These are phyloP conservation scores for Aradophagus sp. DNA, from an alignment of 1,140 invertebrate genomes.

Conservation along the genomic window DNA sequence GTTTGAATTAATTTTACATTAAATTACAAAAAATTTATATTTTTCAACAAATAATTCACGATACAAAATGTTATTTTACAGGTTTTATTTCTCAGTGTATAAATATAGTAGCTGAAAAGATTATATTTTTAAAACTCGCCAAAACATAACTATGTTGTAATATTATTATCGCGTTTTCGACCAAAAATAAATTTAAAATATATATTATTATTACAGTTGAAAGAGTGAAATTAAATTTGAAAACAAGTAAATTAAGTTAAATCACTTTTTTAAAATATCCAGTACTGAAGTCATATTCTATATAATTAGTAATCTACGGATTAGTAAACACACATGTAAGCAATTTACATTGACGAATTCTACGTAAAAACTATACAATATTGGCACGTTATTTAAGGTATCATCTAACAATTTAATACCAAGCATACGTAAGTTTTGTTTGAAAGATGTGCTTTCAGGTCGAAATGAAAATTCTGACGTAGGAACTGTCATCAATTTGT, in stretches of 20 bases:
- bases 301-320: constrained; percentile 13
- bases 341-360: constrained; percentile 38
- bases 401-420: constrained; percentile 25
- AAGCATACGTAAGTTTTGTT: constrained; percentile 36
- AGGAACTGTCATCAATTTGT: constrained; percentile 49
- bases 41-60: too few relatives aligned
- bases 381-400: constrained; percentile 40
- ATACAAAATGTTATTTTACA: too few relatives aligned
- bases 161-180: too few relatives aligned
- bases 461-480: constrained; percentile 32
- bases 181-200: too few relatives aligned
- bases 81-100: too few relatives aligned
- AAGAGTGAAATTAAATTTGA: constrained; percentile 9
- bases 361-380: constrained; percentile 42
- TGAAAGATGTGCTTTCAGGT: constrained; percentile 7
- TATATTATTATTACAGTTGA: too few relatives aligned
- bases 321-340: constrained; percentile 25
- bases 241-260: constrained; percentile 12
- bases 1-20: too few relatives aligned
- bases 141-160: too few relatives aligned
- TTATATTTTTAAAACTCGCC: too few relatives aligned
- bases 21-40: too few relatives aligned
- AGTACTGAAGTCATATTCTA: constrained; percentile 33
- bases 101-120: too few relatives aligned
- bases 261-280: constrained; percentile 44